phyloP scores from a whole-genome alignment of 2,888 invertebrate genomes.

The Colostygia pectinataria region DNA sequence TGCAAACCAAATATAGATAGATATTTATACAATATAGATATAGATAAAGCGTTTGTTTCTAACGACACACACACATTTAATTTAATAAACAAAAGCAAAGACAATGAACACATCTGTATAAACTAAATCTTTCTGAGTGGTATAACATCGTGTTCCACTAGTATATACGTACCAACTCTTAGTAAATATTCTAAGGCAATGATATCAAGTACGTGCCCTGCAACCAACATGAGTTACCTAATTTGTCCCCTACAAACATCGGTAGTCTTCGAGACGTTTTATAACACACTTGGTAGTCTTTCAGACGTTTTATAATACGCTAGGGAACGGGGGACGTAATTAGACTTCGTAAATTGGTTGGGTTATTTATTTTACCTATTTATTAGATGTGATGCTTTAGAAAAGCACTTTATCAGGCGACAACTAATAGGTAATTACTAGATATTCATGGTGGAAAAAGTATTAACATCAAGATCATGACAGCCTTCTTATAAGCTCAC shows the following conservation, averaged over 20 bases:
- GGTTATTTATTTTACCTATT: constrained; percentile 9
- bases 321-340: constrained; percentile 15
- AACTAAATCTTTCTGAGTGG: too few species aligned
- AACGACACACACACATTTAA: too few species aligned
- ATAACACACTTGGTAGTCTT: constrained; percentile 37
- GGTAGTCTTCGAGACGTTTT: constrained; percentile 18
- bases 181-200: constrained; percentile 55
- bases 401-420: too few species aligned
- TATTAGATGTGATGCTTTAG: neutral
- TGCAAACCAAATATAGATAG: too few species aligned
- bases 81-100: too few species aligned
- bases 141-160: constrained; percentile 39
- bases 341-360: constrained; percentile 22
- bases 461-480: too few species aligned
- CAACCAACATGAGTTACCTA: constrained; percentile 53
- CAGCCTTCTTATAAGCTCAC: too few species aligned
- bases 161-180: constrained; percentile 45
- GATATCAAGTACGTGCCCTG: constrained; percentile 61
- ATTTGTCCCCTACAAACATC: constrained; percentile 57
- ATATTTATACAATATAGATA: too few species aligned
- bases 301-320: constrained; percentile 23
- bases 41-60: too few species aligned
- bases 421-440: too few species aligned
- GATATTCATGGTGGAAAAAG: too few species aligned
- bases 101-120: too few species aligned